Conservation (phyloP, 1,140 invertebrate genomes). For the Drosophila persimilis region DNA sequence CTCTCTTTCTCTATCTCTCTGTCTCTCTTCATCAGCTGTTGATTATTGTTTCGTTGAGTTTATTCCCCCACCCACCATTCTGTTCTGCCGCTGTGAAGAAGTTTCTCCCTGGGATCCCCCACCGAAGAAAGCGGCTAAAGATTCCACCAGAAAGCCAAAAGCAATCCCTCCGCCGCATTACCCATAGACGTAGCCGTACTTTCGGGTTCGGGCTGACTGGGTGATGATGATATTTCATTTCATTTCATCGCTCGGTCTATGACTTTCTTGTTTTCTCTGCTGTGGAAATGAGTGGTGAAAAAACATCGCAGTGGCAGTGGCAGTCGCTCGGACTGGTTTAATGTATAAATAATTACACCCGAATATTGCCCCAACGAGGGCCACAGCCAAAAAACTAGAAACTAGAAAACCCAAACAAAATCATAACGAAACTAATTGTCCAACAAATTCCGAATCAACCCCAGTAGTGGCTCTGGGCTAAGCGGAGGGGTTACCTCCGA, state of each 20-base stretch:
- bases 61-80: conserved; percentile 21
- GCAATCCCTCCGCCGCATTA: conserved; percentile 18
- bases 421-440: conserved; percentile 66
- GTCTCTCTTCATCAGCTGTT: conserved; percentile 48
- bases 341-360: conserved; percentile 77
- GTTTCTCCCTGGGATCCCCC: conserved; percentile 19
- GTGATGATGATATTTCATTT: conserved; percentile 62
- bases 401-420: conserved; percentile 48
- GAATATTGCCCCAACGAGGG: conserved; percentile 45
- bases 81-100: conserved; percentile 49
- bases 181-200: neutral
- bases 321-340: conserved; percentile 60
- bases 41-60: conserved; percentile 55
- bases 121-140: conserved; percentile 1
- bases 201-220: conserved; percentile 13
- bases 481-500: no score
- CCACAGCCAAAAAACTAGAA: conserved; percentile 31
- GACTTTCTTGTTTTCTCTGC: conserved; percentile 70
- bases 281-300: conserved; percentile 24
- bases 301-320: neutral
- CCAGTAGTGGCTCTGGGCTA: no score
- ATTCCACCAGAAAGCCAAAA: conserved; percentile 18
- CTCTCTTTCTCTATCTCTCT: conserved; percentile 7
- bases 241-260: conserved; percentile 53
- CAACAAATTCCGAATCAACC: conserved; percentile 39